Conservation (phyloP, 2,888 invertebrate genomes). For the Eupelmus urozonus region DNA sequence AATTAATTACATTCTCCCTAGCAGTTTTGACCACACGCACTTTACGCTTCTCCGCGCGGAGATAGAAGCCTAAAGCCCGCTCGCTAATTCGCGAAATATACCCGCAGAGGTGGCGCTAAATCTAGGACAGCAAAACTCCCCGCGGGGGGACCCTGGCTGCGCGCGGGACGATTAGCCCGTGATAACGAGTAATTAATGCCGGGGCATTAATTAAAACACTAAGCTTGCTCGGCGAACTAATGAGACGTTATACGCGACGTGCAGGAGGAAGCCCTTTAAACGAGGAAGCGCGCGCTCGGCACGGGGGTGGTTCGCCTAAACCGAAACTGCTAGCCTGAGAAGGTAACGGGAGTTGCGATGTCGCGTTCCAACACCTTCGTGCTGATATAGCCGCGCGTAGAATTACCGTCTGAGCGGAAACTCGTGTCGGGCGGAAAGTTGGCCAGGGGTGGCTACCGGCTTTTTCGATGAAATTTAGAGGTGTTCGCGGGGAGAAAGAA, state of each 20-base stretch:
- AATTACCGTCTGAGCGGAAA: conserved; percentile 34
- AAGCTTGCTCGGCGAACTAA: conserved; percentile 58
- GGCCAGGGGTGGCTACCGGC: neutral
- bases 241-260: conserved; percentile 53
- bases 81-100: conserved; percentile 4
- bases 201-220: conserved; percentile 61
- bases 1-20: conserved; percentile 21
- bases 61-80: neutral
- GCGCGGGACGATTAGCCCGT: conserved; percentile 60
- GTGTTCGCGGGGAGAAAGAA: too few species aligned
- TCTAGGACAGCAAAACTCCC: conserved; percentile 14
- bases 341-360: conserved; percentile 7
- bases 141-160: neutral
- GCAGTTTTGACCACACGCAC: neutral
- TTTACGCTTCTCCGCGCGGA: too few species aligned
- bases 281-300: neutral
- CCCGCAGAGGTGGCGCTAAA: neutral
- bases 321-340: conserved; percentile 17
- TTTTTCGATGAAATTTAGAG: neutral
- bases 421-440: conserved; percentile 22
- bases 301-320: conserved; percentile 1
- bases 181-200: conserved; percentile 65
- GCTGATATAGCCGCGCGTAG: conserved; percentile 5
- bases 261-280: neutral
- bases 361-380: conserved; percentile 16